phyloP scores from a whole-genome alignment of 2,888 invertebrate species.

The Dolichomitus sp. region DNA sequence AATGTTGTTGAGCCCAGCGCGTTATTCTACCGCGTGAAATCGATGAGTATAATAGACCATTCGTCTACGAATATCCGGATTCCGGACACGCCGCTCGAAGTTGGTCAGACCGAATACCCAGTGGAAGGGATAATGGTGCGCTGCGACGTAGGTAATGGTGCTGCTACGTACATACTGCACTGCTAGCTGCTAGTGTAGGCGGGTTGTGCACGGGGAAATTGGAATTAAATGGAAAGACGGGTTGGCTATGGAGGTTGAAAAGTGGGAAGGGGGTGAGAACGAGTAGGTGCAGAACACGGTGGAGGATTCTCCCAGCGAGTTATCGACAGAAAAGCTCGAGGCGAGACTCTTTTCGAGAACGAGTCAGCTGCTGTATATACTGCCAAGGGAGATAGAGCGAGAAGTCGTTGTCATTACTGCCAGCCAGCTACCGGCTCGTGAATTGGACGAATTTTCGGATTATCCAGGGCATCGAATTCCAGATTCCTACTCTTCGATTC shows the following conservation, averaged over 20 bases:
- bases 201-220: constrained; percentile 29
- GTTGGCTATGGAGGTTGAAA: constrained; percentile 6
- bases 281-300: constrained; percentile 16
- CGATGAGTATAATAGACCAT: constrained; percentile 36
- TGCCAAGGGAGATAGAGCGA: constrained; percentile 8
- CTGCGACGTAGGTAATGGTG: constrained; percentile 19
- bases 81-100: constrained; percentile 35
- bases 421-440: constrained; percentile 11
- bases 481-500: constrained; percentile 33
- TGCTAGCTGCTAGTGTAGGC: background rate
- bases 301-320: constrained; percentile 31
- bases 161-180: constrained; percentile 10
- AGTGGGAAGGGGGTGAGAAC: constrained; percentile 12
- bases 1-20: background rate
- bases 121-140: constrained; percentile 36
- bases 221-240: constrained; percentile 38
- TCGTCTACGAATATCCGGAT: constrained; percentile 30
- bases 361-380: constrained; percentile 1
- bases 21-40: constrained; percentile 25
- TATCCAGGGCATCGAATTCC: constrained; percentile 36
- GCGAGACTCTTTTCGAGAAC: constrained; percentile 8
- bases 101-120: constrained; percentile 8
- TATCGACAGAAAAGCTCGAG: constrained; percentile 44
- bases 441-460: constrained; percentile 40
- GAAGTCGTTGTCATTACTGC: constrained; percentile 21